Evolutionary conservation across 2,113 vertebrate genomes (phyloP).

Genomic region (Macaca fascicularis): T2T-MFA8v1.1 NC_088378.1:127952501-127953000

Average conservation of each 20-base stretch:
- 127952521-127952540: conserved; percentile 45
- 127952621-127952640: not conserved
- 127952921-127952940: not conserved
- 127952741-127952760: conserved; percentile 98
- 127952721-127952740: conserved; percentile 98
- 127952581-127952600: not conserved
- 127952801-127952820: conserved; percentile 88
- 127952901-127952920: not conserved
- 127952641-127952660: conserved; percentile 3
- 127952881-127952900: not conserved
- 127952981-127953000: conserved; percentile 98
- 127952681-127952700: conserved; percentile 96
- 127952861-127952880: not conserved
- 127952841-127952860: not conserved
- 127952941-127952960: conserved; percentile 42
- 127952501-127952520: conserved; percentile 24
- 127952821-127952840: not conserved
- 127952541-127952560: conserved; percentile 31
- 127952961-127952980: conserved; percentile 89
- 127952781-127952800: conserved; percentile 94
- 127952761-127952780: conserved; percentile 97
- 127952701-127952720: conserved; percentile 96
- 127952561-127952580: not conserved
- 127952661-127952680: conserved; percentile 90
- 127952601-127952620: not conserved